Conservation (phyloP, 92 coral and sea anemone species). For the Palythoa grandiflora region DNA sequence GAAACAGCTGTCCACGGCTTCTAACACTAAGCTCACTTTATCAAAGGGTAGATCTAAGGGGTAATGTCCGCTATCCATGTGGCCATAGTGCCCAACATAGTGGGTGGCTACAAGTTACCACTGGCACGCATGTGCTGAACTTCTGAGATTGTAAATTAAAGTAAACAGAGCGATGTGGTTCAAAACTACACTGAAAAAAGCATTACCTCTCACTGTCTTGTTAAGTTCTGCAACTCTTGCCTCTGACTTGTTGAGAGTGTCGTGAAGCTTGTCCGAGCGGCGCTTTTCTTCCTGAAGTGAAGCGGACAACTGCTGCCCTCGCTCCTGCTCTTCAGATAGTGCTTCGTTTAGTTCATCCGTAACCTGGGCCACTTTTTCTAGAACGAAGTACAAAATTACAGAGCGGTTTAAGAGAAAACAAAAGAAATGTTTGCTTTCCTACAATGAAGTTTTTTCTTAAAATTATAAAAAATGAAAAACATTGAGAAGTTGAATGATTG, state of each 20-base stretch:
- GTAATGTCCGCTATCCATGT: too few relatives aligned
- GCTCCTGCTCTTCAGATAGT: constrained; percentile 77
- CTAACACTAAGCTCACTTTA: too few relatives aligned
- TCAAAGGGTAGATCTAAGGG: too few relatives aligned
- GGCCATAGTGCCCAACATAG: too few relatives aligned
- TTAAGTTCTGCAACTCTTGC: constrained; percentile 36
- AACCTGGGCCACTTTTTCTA: constrained; percentile 81
- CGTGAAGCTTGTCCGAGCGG: not conserved
- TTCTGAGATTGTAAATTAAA: too few relatives aligned
- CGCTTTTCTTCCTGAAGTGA: constrained; percentile 74
- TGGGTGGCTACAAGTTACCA: too few relatives aligned
- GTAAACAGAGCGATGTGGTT: too few relatives aligned
- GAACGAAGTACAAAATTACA: not conserved
- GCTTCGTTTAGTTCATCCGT: constrained; percentile 74
- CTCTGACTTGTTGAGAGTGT: constrained; percentile 9
- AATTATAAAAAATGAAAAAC: not conserved
- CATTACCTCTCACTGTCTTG: constrained; percentile 32
- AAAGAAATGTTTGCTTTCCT: too few relatives aligned
- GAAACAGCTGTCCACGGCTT: too few relatives aligned
- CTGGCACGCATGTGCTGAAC: too few relatives aligned
- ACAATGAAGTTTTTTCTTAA: not conserved
- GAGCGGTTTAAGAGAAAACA: not conserved
- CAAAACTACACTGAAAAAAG: not conserved
- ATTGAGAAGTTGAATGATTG: too few relatives aligned
- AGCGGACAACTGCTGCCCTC: constrained; percentile 67